Conservation (phyloP, 2,797 vertebrate genomes). For the Leptodactylus fallax region DNA sequence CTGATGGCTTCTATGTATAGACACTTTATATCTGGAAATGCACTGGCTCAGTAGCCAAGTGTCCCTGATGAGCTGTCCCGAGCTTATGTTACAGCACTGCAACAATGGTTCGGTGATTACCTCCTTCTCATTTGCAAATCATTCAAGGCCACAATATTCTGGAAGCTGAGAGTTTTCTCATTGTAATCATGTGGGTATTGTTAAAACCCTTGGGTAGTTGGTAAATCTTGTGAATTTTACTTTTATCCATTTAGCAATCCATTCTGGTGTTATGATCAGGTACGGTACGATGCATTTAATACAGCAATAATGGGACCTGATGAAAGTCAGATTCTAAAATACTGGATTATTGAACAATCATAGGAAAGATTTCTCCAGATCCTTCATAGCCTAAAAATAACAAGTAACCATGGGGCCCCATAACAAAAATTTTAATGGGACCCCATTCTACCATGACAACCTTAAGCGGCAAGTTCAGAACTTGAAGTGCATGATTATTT, state of each 20-base stretch:
- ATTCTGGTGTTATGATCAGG: background rate
- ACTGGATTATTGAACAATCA: background rate
- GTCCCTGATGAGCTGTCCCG: background rate
- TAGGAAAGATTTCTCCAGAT: background rate
- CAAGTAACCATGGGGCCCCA: no score
- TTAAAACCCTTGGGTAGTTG: background rate
- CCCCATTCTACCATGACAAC: no score
- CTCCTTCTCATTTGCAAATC: background rate
- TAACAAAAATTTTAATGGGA: no score
- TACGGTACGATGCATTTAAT: background rate
- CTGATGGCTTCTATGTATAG: slow-evolving; percentile 2
- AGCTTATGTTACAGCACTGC: background rate
- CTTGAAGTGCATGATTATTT: no score
- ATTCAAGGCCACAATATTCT: background rate
- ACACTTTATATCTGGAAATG: slow-evolving; percentile 14
- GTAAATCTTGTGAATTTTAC: background rate
- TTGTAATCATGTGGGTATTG: slow-evolving; percentile 16
- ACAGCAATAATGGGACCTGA: background rate
- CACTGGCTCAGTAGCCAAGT: slow-evolving; percentile 12
- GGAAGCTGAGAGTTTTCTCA: background rate
- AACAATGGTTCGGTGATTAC: slow-evolving; percentile 23
- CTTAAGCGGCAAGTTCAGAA: no score
- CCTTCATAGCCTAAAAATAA: background rate
- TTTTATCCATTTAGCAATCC: background rate
- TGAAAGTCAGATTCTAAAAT: background rate